Conservation (phyloP, 2,113 vertebrate genomes). For the Andinoacara biseriatus region DNA sequence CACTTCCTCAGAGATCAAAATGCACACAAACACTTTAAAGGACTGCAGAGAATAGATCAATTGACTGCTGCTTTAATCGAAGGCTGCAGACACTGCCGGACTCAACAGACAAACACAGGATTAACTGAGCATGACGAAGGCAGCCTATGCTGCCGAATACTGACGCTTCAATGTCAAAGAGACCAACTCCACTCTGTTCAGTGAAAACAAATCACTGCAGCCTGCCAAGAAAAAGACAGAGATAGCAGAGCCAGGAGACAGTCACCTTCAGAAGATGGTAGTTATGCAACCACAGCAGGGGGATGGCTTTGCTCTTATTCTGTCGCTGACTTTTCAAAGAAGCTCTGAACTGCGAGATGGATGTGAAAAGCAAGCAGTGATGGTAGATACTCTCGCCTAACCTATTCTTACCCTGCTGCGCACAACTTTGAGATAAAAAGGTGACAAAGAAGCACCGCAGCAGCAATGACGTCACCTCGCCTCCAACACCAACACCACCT, state of each 20-base stretch:
- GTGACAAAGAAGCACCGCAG: constrained; percentile 47
- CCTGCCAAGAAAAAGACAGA: constrained; percentile 1
- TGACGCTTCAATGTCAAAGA: constrained; percentile 39
- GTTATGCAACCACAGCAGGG: constrained; percentile 22
- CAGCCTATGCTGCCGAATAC: not conserved
- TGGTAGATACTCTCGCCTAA: not conserved
- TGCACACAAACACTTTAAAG: not conserved
- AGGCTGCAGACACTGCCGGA: constrained; percentile 11
- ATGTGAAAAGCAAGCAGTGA: constrained; percentile 6
- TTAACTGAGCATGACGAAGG: constrained; percentile 27
- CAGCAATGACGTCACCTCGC: constrained; percentile 60
- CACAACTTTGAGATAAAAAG: constrained; percentile 7
- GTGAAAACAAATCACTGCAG: constrained; percentile 33
- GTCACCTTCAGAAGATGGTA: constrained; percentile 46
- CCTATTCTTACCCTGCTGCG: not conserved
- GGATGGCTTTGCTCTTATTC: not conserved
- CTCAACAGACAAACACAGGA: not conserved
- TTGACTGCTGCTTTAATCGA: not conserved
- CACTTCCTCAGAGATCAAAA: not conserved
- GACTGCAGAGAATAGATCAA: constrained; percentile 13
- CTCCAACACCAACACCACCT: not conserved
- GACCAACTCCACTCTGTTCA: not conserved
- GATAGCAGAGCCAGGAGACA: constrained; percentile 13
- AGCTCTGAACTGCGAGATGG: not conserved
- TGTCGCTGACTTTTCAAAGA: constrained; percentile 4